Evolutionary conservation across 2,797 vertebrate genomes (phyloP), one percentile per base, ranked within the genome.

Genomic region (Platyrinchus mystaceus): DNA sequence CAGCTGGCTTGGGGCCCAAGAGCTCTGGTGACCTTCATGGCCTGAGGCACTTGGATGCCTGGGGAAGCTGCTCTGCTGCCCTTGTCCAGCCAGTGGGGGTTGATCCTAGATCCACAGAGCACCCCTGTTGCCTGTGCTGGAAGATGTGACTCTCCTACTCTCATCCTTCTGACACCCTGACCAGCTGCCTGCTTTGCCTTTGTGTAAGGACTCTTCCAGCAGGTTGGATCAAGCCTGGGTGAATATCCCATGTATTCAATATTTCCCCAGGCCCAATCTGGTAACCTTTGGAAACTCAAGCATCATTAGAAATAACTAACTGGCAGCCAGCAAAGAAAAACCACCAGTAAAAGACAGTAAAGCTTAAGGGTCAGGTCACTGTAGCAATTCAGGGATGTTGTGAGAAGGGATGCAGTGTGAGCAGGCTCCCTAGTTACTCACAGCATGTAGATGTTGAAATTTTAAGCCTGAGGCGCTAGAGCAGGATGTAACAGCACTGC

Each of bases 21-120:
- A 63, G 5, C 47, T 87, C 0, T 0, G 11, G 46, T 37, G 15
- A 8, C 12, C 26, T 53, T 36, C 34, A 28, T 58, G 34, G 34
- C 7, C 58, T 50, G 52, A 81, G 60, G 32, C 5, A 3, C 32
- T 66, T 4, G 2, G 37, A 16, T 64, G 41, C 46, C 14, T 12
- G 28, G 23, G 10, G 12, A 62, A 66, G 46, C 28, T 34, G 50
- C 49, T 71, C 28, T 81, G 67, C 78, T 80, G 52, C 16, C 43
- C 28, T 27, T 27, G 34, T 27, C 4, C 2, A 86, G 28, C 19
- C 56, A 21, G 39, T 1, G 2, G 10, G 23, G 34, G 50, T 19
- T 2, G 2, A 74, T n/a, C 44, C 55, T 52, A 11, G 73, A 80
- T 69, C 44, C 1, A 2, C 60, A 77, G 82, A 66, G 28, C 4